Base-by-base conservation (phyloP, 2,113 vertebrate genomes). In the Pungitius pungitius region DNA sequence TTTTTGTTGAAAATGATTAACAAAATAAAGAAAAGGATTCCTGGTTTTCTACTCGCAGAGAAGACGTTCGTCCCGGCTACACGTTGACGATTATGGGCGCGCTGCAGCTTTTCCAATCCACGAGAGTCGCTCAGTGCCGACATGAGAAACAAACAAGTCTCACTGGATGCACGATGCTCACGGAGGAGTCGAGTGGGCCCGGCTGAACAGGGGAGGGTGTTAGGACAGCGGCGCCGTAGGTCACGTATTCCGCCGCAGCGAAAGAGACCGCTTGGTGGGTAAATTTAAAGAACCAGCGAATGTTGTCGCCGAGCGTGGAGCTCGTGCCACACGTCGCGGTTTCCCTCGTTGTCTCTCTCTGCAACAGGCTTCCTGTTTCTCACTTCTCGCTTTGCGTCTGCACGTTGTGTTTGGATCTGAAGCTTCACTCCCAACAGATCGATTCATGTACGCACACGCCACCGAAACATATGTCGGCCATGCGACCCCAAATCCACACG, bases 321-420 rank as follows among this genome's bases (percentile, higher is more conserved):
- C 14, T 73, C 24, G 35, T 30, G 13, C n/a, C 52, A 62, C 35
- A 42, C 51, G 20, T 10, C n/a, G 51, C 33, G 24, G 49, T 68
- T 77, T 60, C 42, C 52, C 54, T 61, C 12, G 33, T 69, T 69
- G 43, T 37, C 20, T 26, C 20, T 26, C 39, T 51, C 40, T 43
- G n/a, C 10, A 60, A 27, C 24, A 13, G 39, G 3, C 71, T 87
- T 88, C 80, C 80, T 57, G 33, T 39, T 77, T 88, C 17, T 88
- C 73, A 83, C 65, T 78, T 84, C 70, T 79, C 33, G 7, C 33
- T 35, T 35, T 35, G 33, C 6, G 56, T 60, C 7, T 73, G 4
- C 61, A 57, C 13, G 45, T 10, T 37, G 39, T 43, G 52, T 61
- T 10, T 4, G 33, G 7, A 7, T 35, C 33, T 7, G 4, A 7